Evolutionary conservation across 2,888 invertebrate species (phyloP), one percentile per base, ranked within the genome.

Genomic region (Catocala fraxini): DNA sequence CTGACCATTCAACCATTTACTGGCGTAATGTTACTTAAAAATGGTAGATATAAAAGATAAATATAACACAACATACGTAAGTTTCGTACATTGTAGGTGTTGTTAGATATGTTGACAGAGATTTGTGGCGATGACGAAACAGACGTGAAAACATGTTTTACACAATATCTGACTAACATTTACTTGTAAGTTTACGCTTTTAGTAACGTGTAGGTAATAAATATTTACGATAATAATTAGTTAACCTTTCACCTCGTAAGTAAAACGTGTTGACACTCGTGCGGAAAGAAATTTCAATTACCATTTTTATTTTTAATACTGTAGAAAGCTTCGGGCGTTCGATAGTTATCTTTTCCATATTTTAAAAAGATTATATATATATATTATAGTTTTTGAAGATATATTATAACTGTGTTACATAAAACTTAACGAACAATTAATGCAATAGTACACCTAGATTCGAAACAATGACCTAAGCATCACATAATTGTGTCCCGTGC

Each of bases 51-150:
- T 39, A 49, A 53, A 49, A 51, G 42, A 41, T 34, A 54, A 10
- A 59, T 56, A 56, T 59, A 63, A 53, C 65, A 11, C 10, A 60
- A 53, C 56, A 48, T 56, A 34, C 49, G 41, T 65, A 62, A 49
- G 48, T 63, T 64, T 63, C 43, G 43, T 47, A 61, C 15, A 35
- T 51, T 63, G 58, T 65, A 4, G 10, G 15, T 59, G 43, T 7
- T 63, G 46, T 34, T 49, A 13, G 25, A 47, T 43, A 54, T 52
- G 0, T 57, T 59, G 65, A 52, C 60, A 59, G 39, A 39, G 13
- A 55, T 46, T 59, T 63, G 51, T 59, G 1, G 6, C 41, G 12
- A 47, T 63, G 58, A 54, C 12, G 46, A 60, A 56, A 10, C 11
- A 42, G 6, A 15, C 42, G 35, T 13, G 46, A 33, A 42, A 34